phyloP scores from a whole-genome alignment of 2,113 vertebrate species.

The Thamnophis sirtalis region DNA sequence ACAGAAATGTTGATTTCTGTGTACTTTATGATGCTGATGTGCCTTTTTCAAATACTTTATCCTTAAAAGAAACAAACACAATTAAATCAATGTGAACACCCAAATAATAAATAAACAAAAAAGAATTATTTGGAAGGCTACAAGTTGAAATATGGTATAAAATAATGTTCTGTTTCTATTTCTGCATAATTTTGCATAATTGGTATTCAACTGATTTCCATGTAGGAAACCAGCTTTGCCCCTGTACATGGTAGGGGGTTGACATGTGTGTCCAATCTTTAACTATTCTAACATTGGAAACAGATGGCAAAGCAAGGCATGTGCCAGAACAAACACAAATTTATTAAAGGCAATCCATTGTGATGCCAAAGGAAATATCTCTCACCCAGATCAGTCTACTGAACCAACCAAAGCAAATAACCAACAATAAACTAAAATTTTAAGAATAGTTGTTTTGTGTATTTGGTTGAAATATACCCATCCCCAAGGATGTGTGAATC shows the following conservation, averaged over 20 bases:
- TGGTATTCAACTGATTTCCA: neutral
- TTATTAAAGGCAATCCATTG: conserved; percentile 62
- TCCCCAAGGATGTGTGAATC: neutral
- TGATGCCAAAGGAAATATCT: conserved; percentile 71
- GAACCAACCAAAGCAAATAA: conserved; percentile 71
- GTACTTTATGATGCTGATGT: neutral
- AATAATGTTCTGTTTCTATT: neutral
- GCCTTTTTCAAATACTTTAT: neutral
- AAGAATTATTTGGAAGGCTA: neutral
- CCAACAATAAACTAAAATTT: conserved; percentile 61
- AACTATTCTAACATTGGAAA: conserved; percentile 74
- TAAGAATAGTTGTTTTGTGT: conserved; percentile 64
- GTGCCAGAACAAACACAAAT: conserved; percentile 71
- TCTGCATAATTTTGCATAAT: conserved; percentile 1
- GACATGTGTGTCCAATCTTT: conserved; percentile 56
- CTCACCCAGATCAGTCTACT: conserved; percentile 56
- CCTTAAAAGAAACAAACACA: neutral
- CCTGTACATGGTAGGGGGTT: conserved; percentile 51
- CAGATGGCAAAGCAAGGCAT: conserved; percentile 68
- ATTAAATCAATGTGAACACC: neutral
- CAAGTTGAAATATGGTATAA: neutral
- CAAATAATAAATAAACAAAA: neutral
- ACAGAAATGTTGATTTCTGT: neutral
- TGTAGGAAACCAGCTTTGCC: conserved; percentile 44
- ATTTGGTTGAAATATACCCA: neutral